Evolutionary conservation across 2,113 vertebrate species (phyloP).

Genomic region (Gymnocephalus cernua): DNA sequence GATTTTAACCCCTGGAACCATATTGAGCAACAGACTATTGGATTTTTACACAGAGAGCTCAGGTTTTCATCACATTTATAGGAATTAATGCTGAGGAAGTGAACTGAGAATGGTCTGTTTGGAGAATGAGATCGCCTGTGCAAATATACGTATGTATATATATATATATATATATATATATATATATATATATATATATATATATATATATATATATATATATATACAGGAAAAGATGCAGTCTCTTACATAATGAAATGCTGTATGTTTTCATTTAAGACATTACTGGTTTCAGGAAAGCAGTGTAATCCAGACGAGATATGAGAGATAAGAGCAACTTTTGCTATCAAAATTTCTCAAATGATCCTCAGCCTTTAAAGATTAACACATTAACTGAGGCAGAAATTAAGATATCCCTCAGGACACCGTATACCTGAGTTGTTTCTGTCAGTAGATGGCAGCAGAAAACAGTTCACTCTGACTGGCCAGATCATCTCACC

Average conservation of each 20-base stretch:
- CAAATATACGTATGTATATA: too few relatives aligned
- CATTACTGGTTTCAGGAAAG: not conserved
- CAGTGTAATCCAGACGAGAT: not conserved
- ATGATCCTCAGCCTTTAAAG: not conserved
- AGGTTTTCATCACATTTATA: constrained; percentile 51
- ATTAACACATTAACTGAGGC: not conserved
- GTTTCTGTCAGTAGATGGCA: constrained; percentile 77
- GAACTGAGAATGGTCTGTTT: constrained; percentile 16
- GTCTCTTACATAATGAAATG: constrained; percentile 7
- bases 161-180: too few relatives aligned
- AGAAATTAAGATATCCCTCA: not conserved
- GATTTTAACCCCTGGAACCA: constrained; percentile 58
- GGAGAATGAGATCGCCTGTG: constrained; percentile 28
- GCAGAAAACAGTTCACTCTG: constrained; percentile 56
- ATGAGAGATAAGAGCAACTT: not conserved
- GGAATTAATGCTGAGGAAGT: constrained; percentile 51
- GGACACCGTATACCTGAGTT: not conserved
- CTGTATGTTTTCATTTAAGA: not conserved
- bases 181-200: too few relatives aligned
- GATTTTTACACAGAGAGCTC: constrained; percentile 41
- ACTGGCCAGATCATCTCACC: not conserved
- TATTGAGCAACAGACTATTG: constrained; percentile 48
- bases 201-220: too few relatives aligned
- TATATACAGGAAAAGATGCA: not conserved
- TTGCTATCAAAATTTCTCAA: not conserved